Conservation (phyloP, 1,140 invertebrate genomes). For the Apocrypta bakeri region DNA sequence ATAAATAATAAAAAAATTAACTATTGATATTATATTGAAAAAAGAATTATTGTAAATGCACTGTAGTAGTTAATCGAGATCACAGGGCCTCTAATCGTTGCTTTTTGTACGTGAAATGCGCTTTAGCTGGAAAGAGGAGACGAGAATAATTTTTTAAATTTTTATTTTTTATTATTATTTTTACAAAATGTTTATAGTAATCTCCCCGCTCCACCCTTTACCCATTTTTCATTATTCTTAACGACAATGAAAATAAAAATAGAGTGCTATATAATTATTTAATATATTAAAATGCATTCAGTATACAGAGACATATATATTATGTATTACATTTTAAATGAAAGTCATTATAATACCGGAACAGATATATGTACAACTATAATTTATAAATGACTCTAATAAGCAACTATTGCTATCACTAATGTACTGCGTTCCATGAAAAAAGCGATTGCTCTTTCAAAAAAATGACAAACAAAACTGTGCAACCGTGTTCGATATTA, state of each 20-base stretch:
- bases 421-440: conserved; percentile 36
- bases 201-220: conserved; percentile 43
- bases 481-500: conserved; percentile 25
- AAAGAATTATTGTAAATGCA: conserved; percentile 69
- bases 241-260: conserved; percentile 56
- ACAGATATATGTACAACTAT: conserved; percentile 45
- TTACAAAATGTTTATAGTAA: conserved; percentile 50
- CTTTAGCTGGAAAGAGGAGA: conserved; percentile 65
- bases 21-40: conserved; percentile 64
- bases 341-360: conserved; percentile 47
- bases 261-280: conserved; percentile 63
- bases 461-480: neutral
- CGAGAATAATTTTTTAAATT: conserved; percentile 54
- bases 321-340: conserved; percentile 48
- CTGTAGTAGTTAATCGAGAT: conserved; percentile 68
- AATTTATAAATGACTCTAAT: conserved; percentile 43
- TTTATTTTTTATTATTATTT: conserved; percentile 61
- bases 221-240: conserved; percentile 52
- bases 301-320: conserved; percentile 58
- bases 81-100: conserved; percentile 73
- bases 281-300: conserved; percentile 60
- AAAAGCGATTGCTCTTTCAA: conserved; percentile 32
- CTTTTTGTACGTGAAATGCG: conserved; percentile 72
- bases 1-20: conserved; percentile 60
- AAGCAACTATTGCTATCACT: conserved; percentile 28